phyloP scores from a whole-genome alignment of 64 coral and sea anemone genomes.

The Cladopsammia gracilis region DNA sequence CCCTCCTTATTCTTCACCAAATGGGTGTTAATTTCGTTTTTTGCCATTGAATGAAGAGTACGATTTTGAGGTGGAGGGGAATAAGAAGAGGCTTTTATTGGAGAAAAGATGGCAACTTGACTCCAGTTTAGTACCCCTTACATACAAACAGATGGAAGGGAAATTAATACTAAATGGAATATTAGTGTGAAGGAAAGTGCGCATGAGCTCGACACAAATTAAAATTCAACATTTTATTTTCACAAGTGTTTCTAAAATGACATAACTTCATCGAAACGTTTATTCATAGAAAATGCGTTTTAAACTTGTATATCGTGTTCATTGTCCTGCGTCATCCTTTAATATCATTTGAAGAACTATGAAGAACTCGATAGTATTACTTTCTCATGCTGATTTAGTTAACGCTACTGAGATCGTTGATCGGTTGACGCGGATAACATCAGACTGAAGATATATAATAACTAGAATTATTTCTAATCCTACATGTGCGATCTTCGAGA shows the following conservation, averaged over 20 bases:
- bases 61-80: no score
- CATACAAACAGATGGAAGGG: no score
- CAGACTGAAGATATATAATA: background rate
- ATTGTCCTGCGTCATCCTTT: background rate
- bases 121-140: no score
- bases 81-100: no score
- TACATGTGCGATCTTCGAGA: background rate
- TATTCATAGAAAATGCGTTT: conserved; percentile 59
- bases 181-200: background rate
- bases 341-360: background rate
- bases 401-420: no score
- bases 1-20: no score
- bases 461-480: background rate
- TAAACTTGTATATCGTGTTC: background rate
- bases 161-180: no score
- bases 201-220: background rate
- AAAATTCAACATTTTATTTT: conserved; percentile 59
- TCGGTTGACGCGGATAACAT: background rate
- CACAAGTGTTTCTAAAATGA: conserved; percentile 53
- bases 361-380: background rate
- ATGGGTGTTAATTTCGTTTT: no score
- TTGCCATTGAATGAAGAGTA: no score
- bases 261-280: conserved; percentile 32
- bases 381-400: background rate
- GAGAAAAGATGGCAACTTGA: no score